Base-by-base conservation (phyloP, 2,113 vertebrate species). In the Oncorhynchus mykiss region DNA sequence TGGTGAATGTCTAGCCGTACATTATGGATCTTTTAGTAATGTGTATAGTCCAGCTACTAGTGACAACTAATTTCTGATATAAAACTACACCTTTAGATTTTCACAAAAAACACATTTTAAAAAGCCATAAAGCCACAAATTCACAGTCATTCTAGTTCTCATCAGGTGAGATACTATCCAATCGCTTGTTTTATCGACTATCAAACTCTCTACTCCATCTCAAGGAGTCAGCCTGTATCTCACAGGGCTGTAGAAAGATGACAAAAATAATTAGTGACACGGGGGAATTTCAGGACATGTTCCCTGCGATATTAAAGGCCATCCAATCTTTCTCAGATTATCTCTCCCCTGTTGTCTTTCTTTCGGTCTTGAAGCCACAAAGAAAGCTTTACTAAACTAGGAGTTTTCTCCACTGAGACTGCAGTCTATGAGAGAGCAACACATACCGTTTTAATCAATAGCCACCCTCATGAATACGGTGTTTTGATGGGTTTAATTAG, bases 261-360 rank as follows among this genome's bases (percentile, higher is more conserved):
- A 72, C 80, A 87, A 90, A 87, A 78, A 79, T 60, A 76, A 82
- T 81, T 75, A 75, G 70, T 5, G 14, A 9, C 71, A 80, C 71
- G 0, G 70, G 49, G 73, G 74, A 65, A 71, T 78, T 76, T 76
- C 2, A 22, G 69, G 27, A 16, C 62, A 59, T 72, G 75, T 77
- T 69, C 59, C 9, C 9, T 48, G 6, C 31, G 65, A 85, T 88
- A 84, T 83, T 83, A 88, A 88, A 90, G 86, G 39, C 9, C 9
- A 45, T 45, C 39, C 9, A 71, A 88, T 87, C 82, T 78, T 67
- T 18, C 75, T 83, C 70, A 64, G 74, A 81, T 82, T 78, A 84
- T 81, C 57, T 75, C 25, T 39, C 76, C 45, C 16, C 20, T 31
- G 62, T 77, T 70, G 75, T 84, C 74, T 79, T 80, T 79, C 34